phyloP scores from a whole-genome alignment of 92 coral and sea anemone species.

The Epizoanthus illoricatus region DNA sequence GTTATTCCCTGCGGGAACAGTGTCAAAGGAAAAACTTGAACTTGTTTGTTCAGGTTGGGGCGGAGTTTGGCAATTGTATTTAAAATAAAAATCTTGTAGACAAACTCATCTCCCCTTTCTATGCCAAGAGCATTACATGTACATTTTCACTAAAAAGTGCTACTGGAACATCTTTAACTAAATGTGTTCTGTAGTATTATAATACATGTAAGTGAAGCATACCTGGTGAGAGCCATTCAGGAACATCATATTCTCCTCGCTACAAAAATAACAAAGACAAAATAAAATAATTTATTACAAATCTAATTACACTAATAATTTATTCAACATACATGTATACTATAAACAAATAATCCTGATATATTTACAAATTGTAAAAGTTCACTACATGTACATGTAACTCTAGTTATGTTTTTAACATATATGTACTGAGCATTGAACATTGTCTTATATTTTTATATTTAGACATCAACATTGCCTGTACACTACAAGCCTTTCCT shows the following conservation, averaged over 20 bases:
- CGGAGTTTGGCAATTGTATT: too few species aligned
- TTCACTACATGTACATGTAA: not conserved
- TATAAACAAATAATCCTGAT: not conserved
- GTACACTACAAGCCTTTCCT: too few species aligned
- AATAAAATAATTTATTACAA: not conserved
- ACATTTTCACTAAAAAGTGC: too few species aligned
- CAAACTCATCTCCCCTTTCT: too few species aligned
- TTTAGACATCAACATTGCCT: too few species aligned
- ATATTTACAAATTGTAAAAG: not conserved
- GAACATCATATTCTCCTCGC: constrained; percentile 97
- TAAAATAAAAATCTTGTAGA: too few species aligned
- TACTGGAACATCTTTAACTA: not conserved
- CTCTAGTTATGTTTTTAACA: not conserved
- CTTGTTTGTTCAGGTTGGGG: too few species aligned
- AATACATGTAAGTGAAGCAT: not conserved
- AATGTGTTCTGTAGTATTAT: too few species aligned
- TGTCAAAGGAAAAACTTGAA: too few species aligned
- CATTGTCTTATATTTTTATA: not conserved
- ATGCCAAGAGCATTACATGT: too few species aligned
- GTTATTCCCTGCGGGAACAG: too few species aligned
- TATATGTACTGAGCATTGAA: not conserved
- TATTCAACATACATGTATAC: constrained; percentile 3
- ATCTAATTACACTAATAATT: not conserved
- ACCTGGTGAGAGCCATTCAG: constrained; percentile 91
- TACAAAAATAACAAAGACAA: constrained; percentile 26